phyloP scores from a whole-genome alignment of 2,797 vertebrate genomes.

The Nannoperca obscura region DNA sequence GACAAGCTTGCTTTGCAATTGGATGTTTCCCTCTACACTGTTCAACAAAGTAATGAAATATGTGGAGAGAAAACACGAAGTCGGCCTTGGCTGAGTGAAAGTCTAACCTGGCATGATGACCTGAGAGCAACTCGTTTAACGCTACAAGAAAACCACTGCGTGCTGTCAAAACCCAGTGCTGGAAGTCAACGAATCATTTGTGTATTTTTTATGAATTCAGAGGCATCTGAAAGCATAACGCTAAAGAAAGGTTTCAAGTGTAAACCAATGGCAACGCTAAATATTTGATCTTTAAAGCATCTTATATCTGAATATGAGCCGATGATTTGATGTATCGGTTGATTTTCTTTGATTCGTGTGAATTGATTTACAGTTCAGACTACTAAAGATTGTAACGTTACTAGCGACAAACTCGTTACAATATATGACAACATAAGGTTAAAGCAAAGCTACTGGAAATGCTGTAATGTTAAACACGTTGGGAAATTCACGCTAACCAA shows the following conservation, averaged over 20 bases:
- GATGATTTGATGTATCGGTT: not conserved
- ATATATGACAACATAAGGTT: not conserved
- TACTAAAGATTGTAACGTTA: not conserved
- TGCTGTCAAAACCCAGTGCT: slow-evolving; percentile 16
- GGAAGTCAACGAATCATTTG: slow-evolving; percentile 11
- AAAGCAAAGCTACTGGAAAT: not conserved
- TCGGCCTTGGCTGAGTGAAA: slow-evolving; percentile 44
- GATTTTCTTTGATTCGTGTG: not conserved
- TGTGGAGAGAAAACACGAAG: slow-evolving; percentile 49
- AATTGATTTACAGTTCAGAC: not conserved
- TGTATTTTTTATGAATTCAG: slow-evolving; percentile 9
- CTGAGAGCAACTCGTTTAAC: slow-evolving; percentile 56
- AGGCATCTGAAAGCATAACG: not conserved
- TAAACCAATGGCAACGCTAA: not conserved
- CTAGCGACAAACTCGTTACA: not conserved
- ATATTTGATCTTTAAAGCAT: not conserved
- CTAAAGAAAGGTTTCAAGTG: not conserved
- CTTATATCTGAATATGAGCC: slow-evolving; percentile 4
- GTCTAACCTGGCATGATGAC: slow-evolving; percentile 52
- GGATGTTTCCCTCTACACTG: slow-evolving; percentile 74
- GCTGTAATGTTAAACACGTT: slow-evolving; percentile 1
- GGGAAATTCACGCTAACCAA: not conserved
- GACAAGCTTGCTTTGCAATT: slow-evolving; percentile 78
- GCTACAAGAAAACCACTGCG: slow-evolving; percentile 20
- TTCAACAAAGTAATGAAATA: slow-evolving; percentile 64